phyloP scores from a whole-genome alignment of 2,113 vertebrate genomes.

The Ailurus styani region DNA sequence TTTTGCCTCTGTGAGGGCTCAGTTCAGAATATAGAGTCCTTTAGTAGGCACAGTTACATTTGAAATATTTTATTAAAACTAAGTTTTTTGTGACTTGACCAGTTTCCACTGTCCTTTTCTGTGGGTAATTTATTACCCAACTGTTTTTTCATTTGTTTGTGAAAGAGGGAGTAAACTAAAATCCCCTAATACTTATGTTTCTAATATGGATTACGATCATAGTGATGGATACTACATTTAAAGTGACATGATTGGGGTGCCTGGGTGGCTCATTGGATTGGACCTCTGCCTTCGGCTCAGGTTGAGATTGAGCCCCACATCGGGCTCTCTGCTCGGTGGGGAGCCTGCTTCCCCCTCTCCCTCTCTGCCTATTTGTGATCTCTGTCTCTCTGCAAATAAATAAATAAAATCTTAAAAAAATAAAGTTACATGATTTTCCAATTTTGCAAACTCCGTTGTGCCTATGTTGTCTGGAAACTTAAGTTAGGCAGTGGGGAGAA shows the following conservation, averaged over 20 bases:
- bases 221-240: not conserved
- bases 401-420: too few species aligned
- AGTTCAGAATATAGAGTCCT: not conserved
- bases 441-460: not conserved
- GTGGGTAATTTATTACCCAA: not conserved
- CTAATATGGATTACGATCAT: not conserved
- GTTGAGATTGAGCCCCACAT: too few species aligned
- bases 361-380: too few species aligned
- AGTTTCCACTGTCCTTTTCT: not conserved
- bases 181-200: not conserved
- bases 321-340: too few species aligned
- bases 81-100: not conserved
- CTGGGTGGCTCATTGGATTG: too few species aligned
- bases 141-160: not conserved
- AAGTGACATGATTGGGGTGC: not conserved
- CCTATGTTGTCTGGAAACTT: not conserved
- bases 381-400: too few species aligned
- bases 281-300: too few species aligned
- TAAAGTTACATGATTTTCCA: not conserved
- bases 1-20: slow-evolving; percentile 7
- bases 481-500: not conserved
- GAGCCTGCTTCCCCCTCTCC: too few species aligned
- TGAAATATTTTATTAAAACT: not conserved
- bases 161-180: not conserved
- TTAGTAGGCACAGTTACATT: not conserved